Conservation (phyloP, 2,888 invertebrate genomes). For the Ornithoptera priamus region DNA sequence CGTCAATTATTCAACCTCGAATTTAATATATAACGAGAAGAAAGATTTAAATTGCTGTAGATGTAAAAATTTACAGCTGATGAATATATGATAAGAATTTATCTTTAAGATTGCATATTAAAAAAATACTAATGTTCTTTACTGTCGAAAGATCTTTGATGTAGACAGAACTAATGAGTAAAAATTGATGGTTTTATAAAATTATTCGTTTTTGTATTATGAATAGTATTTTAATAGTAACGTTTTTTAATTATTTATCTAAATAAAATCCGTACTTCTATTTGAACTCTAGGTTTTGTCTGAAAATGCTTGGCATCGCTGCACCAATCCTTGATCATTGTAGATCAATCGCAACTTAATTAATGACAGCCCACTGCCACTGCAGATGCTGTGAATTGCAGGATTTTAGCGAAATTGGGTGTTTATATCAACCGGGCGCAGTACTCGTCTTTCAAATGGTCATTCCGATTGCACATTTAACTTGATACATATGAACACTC, state of each 20-base stretch:
- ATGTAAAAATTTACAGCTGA: neutral
- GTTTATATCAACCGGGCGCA: conserved; percentile 29
- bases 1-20: conserved; percentile 35
- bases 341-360: conserved; percentile 28
- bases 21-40: conserved; percentile 30
- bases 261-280: too few species aligned
- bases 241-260: too few species aligned
- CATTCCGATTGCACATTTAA: conserved; percentile 31
- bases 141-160: too few species aligned
- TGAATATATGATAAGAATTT: neutral
- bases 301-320: conserved; percentile 21
- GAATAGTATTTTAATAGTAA: too few species aligned
- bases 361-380: conserved; percentile 30
- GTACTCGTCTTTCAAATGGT: conserved; percentile 30
- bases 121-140: too few species aligned
- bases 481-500: conserved; percentile 23
- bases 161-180: too few species aligned
- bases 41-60: neutral
- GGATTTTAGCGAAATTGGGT: conserved; percentile 30
- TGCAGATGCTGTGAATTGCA: conserved; percentile 30
- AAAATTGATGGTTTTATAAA: too few species aligned
- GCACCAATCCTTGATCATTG: conserved; percentile 27
- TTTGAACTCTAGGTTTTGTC: neutral
- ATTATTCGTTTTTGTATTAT: too few species aligned
- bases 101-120: too few species aligned